Percentiles rank a stretch among this genome's conserved stretches.
Conservation (phyloP, 2,797 vertebrate species). For the Gouania willdenowi region DNA sequence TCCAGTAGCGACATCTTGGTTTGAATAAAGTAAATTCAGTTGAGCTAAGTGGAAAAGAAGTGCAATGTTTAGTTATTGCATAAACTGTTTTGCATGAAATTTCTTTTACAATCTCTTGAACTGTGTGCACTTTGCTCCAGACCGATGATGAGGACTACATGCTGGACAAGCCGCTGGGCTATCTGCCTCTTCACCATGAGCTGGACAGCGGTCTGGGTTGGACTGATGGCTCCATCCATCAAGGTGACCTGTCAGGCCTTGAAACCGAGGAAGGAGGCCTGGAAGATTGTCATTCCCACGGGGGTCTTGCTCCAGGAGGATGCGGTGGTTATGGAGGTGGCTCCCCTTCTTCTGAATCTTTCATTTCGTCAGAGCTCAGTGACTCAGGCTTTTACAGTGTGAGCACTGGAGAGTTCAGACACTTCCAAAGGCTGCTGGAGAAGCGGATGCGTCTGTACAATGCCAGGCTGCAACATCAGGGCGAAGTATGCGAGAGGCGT, state of each 20-base stretch:
- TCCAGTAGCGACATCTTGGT: no score
- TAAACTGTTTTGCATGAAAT: no score
- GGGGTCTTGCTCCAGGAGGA: slow-evolving; percentile 36
- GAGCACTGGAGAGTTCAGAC: slow-evolving; percentile 74
- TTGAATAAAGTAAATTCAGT: no score
- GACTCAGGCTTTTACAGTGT: slow-evolving; percentile 76
- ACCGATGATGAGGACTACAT: slow-evolving; percentile 73
- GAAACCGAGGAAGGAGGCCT: slow-evolving; percentile 73
- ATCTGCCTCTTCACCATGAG: slow-evolving; percentile 72
- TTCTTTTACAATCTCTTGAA: no score
- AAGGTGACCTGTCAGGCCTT: slow-evolving; percentile 75
- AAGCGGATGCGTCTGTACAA: slow-evolving; percentile 76
- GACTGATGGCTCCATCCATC: slow-evolving; percentile 74
- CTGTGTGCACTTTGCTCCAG: slow-evolving; percentile 41
- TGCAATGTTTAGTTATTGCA: no score
- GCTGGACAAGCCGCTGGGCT: slow-evolving; percentile 63
- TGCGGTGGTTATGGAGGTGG: slow-evolving; percentile 52
- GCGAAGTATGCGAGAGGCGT: slow-evolving; percentile 64
- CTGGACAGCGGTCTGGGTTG: slow-evolving; percentile 77
- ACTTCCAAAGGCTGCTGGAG: slow-evolving; percentile 78
- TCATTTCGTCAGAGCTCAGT: slow-evolving; percentile 74
- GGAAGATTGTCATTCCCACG: slow-evolving; percentile 69
- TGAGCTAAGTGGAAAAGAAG: no score
- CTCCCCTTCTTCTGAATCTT: slow-evolving; percentile 69
- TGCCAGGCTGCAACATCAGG: slow-evolving; percentile 68